phyloP scores from a whole-genome alignment of 2,888 invertebrate genomes.

The Psococerastis gibbosa region DNA sequence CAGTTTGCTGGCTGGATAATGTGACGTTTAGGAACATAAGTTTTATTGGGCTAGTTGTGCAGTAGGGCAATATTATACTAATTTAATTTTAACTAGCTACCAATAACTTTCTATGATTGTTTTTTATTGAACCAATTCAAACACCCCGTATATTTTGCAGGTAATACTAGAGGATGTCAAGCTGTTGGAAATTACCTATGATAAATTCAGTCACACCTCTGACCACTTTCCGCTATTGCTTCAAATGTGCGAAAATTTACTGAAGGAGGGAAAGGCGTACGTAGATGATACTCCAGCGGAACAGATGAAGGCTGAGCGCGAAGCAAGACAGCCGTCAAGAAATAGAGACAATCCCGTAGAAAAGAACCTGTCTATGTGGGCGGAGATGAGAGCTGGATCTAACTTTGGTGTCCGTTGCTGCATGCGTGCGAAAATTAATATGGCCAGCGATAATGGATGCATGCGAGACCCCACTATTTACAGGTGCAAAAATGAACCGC shows the following conservation, averaged over 20 bases:
- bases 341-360: conserved; percentile 70
- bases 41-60: too few species aligned
- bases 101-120: too few species aligned
- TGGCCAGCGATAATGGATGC: conserved; percentile 90
- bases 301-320: conserved; percentile 85
- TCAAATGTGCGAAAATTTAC: conserved; percentile 65
- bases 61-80: too few species aligned
- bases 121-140: too few species aligned
- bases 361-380: conserved; percentile 76
- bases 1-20: too few species aligned
- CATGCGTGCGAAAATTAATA: conserved; percentile 93
- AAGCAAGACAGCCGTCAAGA: conserved; percentile 65
- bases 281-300: conserved; percentile 93
- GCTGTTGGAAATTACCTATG: conserved; percentile 79
- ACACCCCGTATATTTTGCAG: too few species aligned
- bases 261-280: conserved; percentile 81
- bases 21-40: too few species aligned
- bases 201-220: conserved; percentile 86
- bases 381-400: conserved; percentile 81
- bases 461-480: conserved; percentile 97
- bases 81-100: too few species aligned
- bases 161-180: conserved; percentile 81
- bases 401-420: conserved; percentile 69
- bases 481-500: conserved; percentile 79
- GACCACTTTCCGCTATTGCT: conserved; percentile 91